Conservation (phyloP, 2,888 invertebrate species). For the Dynastes grantii region DNA sequence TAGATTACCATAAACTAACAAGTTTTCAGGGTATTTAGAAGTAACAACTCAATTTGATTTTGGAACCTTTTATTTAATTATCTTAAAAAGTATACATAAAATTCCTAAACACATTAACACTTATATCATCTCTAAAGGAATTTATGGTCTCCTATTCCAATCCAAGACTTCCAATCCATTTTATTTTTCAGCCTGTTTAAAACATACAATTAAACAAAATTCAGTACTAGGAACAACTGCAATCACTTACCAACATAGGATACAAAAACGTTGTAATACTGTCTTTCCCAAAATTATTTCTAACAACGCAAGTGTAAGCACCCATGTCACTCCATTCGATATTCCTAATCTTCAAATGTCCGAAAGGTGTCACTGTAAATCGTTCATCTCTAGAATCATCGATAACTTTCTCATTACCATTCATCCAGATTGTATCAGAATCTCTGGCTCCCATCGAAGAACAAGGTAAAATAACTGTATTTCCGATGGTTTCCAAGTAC, state of each 20-base stretch:
- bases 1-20: no score
- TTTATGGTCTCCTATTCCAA: neutral
- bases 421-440: slow-evolving; percentile 77
- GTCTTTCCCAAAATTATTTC: slow-evolving; percentile 79
- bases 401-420: slow-evolving; percentile 72
- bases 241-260: slow-evolving; percentile 71
- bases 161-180: neutral
- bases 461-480: slow-evolving; percentile 80
- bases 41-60: neutral
- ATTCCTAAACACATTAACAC: neutral
- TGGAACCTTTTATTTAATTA: neutral
- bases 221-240: neutral
- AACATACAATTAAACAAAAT: neutral
- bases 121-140: neutral
- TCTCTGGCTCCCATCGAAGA: slow-evolving; percentile 76
- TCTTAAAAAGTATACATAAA: neutral
- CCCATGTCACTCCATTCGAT: slow-evolving; percentile 90
- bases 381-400: slow-evolving; percentile 71
- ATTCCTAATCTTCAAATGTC: slow-evolving; percentile 82
- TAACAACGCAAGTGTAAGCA: slow-evolving; percentile 82
- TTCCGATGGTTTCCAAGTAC: slow-evolving; percentile 70
- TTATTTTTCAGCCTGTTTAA: slow-evolving; percentile 11
- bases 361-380: slow-evolving; percentile 76
- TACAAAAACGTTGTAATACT: slow-evolving; percentile 81
- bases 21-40: no score